phyloP scores from a whole-genome alignment of 2,113 vertebrate genomes.

The Thamnophis sirtalis region DNA sequence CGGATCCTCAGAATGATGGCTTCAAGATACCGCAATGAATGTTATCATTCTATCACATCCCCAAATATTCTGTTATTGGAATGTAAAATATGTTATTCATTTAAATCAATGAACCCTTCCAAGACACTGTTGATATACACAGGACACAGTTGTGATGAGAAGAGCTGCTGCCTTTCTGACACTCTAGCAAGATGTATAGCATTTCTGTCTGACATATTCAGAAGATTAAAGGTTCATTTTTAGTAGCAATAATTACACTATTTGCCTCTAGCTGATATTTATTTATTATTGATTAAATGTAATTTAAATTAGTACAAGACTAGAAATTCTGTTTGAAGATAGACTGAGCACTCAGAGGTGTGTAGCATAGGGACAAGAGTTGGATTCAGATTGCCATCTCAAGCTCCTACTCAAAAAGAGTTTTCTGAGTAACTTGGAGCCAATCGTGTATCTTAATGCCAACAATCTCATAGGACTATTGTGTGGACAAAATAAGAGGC shows the following conservation, averaged over 20 bases:
- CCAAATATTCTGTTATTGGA: background rate
- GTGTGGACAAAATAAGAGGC: background rate
- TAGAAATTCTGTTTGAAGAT: background rate
- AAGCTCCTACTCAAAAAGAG: background rate
- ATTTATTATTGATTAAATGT: background rate
- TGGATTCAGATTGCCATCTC: background rate
- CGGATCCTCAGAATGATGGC: background rate
- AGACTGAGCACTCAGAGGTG: background rate
- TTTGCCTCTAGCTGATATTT: background rate
- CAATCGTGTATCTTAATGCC: background rate
- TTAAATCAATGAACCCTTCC: background rate
- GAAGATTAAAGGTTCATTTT: background rate
- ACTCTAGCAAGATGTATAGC: background rate
- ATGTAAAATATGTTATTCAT: conserved; percentile 8
- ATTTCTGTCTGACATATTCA: background rate
- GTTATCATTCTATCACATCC: background rate
- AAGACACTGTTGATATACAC: background rate
- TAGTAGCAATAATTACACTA: background rate
- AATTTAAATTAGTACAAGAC: background rate
- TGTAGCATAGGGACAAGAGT: background rate
- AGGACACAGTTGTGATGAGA: background rate
- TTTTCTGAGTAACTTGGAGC: background rate
- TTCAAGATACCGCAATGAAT: background rate
- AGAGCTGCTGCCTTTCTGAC: background rate
- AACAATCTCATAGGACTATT: background rate